Percentiles rank a stretch among this genome's conserved stretches.
Conservation (phyloP, 2,113 vertebrate species). For the Anarhynchus alexandrinus region DNA sequence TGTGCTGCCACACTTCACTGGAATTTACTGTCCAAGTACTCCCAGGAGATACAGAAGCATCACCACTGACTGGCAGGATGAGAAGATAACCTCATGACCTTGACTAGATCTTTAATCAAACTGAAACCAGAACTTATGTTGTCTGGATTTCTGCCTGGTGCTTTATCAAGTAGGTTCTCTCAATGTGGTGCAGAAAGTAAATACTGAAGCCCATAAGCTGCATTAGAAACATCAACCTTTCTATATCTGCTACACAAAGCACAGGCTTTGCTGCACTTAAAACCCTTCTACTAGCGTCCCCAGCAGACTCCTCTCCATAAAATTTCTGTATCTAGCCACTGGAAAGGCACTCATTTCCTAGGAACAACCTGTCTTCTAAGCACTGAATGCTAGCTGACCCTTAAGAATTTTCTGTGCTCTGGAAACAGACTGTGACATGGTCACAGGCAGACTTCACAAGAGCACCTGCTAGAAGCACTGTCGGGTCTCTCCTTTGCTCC, state of each 20-base stretch:
- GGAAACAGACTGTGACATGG: neutral
- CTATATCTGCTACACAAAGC: neutral
- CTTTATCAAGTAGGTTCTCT: neutral
- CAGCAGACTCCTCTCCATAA: neutral
- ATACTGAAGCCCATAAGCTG: neutral
- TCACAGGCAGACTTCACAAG: neutral
- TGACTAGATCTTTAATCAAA: neutral
- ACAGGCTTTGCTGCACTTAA: neutral
- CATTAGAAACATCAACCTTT: neutral
- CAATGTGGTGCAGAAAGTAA: neutral
- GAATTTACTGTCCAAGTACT: neutral
- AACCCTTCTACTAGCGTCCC: neutral
- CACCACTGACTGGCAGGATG: neutral
- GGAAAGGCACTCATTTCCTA: rapidly evolving
- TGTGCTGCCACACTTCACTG: neutral
- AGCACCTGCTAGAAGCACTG: neutral
- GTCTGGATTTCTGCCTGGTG: neutral
- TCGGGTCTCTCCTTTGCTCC: neutral
- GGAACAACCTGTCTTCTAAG: neutral
- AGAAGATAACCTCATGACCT: neutral
- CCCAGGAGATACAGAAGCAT: neutral
- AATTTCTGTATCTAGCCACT: neutral
- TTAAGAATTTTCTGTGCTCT: neutral
- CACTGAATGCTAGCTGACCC: neutral
- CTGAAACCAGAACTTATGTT: neutral